Percentiles rank a stretch among this genome's conserved stretches.
Conservation (phyloP, 2,113 vertebrate species). For the Pelodiscus sinensis region DNA sequence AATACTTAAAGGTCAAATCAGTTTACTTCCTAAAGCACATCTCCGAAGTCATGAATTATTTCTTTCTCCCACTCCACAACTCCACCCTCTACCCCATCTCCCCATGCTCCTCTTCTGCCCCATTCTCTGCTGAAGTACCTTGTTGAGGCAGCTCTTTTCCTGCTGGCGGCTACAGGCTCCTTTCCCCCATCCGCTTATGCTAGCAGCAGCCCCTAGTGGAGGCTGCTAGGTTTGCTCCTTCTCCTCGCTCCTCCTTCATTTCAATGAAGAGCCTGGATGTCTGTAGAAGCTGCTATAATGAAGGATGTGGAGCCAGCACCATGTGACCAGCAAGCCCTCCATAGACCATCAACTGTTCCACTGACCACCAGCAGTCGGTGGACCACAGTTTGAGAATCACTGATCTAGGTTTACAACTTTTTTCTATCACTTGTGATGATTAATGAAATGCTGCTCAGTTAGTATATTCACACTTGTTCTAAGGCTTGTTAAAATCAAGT, state of each 20-base stretch:
- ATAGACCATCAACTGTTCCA: background rate
- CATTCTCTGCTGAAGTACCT: constrained; percentile 5
- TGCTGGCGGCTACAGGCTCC: background rate
- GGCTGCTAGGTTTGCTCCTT: background rate
- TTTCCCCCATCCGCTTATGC: background rate
- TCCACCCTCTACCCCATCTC: background rate
- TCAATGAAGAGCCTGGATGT: background rate
- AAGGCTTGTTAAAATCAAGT: background rate
- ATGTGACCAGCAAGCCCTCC: background rate
- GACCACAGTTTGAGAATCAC: background rate
- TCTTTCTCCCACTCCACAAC: background rate
- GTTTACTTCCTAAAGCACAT: background rate
- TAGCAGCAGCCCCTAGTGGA: background rate
- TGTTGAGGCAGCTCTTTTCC: constrained; percentile 1
- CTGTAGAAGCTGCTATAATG: background rate
- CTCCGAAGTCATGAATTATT: background rate
- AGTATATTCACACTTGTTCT: background rate
- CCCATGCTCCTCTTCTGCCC: background rate
- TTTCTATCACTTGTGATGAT: constrained; percentile 41
- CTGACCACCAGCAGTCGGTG: background rate
- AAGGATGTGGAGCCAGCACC: background rate
- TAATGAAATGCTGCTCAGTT: background rate
- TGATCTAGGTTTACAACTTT: background rate
- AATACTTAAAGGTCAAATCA: background rate
- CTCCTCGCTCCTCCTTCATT: background rate